Percentiles rank a stretch among this genome's conserved stretches.
Conservation (phyloP, 2,888 invertebrate species). For the Ischnura elegans region DNA sequence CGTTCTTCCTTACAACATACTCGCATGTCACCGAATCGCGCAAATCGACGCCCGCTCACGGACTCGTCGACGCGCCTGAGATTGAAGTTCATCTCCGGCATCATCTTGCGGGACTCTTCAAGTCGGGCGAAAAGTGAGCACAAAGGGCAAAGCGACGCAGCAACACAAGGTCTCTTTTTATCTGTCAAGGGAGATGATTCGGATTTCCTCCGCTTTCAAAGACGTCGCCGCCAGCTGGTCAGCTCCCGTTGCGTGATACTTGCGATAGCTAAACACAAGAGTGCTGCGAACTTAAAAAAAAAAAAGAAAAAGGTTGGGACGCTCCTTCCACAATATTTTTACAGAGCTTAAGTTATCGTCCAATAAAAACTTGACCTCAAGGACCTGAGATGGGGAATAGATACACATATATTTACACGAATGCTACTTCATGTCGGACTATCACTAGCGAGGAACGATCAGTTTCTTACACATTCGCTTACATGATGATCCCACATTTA, state of each 20-base stretch:
- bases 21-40: background rate
- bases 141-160: background rate
- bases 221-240: background rate
- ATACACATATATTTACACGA: no score
- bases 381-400: no score
- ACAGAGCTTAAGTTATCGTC: background rate
- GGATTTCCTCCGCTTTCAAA: background rate
- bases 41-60: background rate
- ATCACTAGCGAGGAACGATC: no score
- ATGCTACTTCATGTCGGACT: no score
- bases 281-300: background rate
- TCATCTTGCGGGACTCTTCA: background rate
- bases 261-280: background rate
- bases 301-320: background rate
- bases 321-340: background rate
- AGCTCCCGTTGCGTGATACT: background rate
- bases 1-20: constrained; percentile 5
- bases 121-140: background rate
- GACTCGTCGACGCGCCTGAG: constrained; percentile 12
- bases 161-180: constrained; percentile 15
- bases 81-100: constrained; percentile 15
- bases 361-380: background rate
- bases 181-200: constrained; percentile 8
- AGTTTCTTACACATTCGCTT: no score
- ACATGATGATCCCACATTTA: no score